phyloP scores from a whole-genome alignment of 2,888 invertebrate genomes.

The Melinaea menophilus region DNA sequence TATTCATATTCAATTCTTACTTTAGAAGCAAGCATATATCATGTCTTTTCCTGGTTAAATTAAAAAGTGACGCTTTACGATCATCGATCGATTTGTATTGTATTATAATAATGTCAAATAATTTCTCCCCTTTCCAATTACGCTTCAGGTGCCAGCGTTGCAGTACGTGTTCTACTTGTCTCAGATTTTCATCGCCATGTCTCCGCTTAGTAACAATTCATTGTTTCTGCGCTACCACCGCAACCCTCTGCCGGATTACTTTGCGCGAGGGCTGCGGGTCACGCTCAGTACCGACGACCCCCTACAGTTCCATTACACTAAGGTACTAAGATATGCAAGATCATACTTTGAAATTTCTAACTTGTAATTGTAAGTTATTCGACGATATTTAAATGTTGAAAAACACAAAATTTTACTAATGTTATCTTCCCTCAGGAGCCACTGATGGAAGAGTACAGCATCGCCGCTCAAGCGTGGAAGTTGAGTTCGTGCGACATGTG shows the following conservation, averaged over 20 bases:
- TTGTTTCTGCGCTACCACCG: constrained; percentile 99
- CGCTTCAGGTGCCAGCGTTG: constrained; percentile 90
- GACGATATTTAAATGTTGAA: not conserved
- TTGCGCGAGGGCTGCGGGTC: constrained; percentile 94
- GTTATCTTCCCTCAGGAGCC: constrained; percentile 85
- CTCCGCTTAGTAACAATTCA: constrained; percentile 98
- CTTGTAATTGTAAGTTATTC: too few species aligned
- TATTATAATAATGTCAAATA: not conserved
- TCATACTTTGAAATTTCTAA: not conserved
- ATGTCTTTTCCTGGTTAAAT: too few species aligned
- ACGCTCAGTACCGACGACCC: constrained; percentile 99
- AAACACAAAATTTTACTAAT: not conserved
- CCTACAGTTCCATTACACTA: constrained; percentile 99
- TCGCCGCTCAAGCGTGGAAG: constrained; percentile 99
- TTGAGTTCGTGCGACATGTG: constrained; percentile 99
- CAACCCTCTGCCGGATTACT: constrained; percentile 98
- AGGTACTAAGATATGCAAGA: constrained; percentile 74
- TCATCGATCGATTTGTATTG: too few species aligned
- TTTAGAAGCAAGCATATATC: too few species aligned
- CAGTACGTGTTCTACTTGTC: constrained; percentile 98
- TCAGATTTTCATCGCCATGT: constrained; percentile 99
- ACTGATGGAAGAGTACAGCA: constrained; percentile 99
- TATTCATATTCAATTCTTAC: too few species aligned
- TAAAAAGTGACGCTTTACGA: too few species aligned
- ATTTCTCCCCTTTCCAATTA: not conserved